Percentiles rank a stretch among this genome's conserved stretches.
These are phyloP conservation scores for Acronicta leporina DNA, from an alignment of 2,888 invertebrate genomes.

Conservation along the genomic window DNA sequence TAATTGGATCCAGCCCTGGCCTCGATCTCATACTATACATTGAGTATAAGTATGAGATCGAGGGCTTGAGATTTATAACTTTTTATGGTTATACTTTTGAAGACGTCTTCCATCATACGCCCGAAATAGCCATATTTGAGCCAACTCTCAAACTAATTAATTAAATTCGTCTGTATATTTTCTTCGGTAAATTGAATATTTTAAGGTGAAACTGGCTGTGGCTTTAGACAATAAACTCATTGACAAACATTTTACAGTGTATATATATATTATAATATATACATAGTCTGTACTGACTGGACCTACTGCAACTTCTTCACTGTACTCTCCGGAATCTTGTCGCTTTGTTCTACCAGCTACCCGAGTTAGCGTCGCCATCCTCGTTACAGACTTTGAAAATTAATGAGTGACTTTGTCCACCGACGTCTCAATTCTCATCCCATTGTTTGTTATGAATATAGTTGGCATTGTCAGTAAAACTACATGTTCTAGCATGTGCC, in stretches of 20 bases:
- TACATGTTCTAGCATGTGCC: slow-evolving; percentile 49
- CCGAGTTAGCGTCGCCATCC: slow-evolving; percentile 68
- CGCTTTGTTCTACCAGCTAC: slow-evolving; percentile 61
- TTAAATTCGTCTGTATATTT: not conserved
- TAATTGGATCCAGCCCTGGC: too few species aligned
- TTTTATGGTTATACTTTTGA: too few species aligned
- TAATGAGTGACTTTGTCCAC: slow-evolving; percentile 79
- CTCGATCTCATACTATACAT: too few species aligned
- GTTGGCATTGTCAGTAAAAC: slow-evolving; percentile 57
- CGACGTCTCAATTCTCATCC: slow-evolving; percentile 71
- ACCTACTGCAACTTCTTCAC: slow-evolving; percentile 43
- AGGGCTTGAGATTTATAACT: too few species aligned
- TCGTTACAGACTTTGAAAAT: slow-evolving; percentile 80
- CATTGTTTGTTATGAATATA: slow-evolving; percentile 69
- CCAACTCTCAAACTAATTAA: too few species aligned
- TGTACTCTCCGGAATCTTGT: slow-evolving; percentile 38
- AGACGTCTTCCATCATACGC: too few species aligned
- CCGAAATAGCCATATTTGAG: too few species aligned
- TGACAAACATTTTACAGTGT: too few species aligned
- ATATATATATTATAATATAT: not conserved
- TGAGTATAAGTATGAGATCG: too few species aligned
- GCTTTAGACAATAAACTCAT: too few species aligned
- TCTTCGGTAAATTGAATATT: not conserved
- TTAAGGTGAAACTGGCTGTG: not conserved
- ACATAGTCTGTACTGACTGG: slow-evolving; percentile 16